phyloP scores from a whole-genome alignment of 2,113 vertebrate genomes.

The Pseudopipra pipra region DNA sequence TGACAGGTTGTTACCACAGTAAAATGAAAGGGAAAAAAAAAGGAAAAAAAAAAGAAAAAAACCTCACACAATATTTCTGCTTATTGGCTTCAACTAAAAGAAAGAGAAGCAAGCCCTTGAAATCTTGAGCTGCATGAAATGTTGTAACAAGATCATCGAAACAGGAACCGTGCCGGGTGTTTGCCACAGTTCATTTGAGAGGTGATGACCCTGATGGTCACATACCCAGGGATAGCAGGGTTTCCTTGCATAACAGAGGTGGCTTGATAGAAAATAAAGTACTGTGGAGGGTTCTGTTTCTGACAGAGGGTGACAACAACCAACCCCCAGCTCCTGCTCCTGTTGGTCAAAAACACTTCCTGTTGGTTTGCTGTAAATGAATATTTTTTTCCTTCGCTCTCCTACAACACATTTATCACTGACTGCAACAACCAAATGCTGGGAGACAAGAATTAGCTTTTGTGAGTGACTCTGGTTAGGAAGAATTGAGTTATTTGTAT shows the following conservation, averaged over 20 bases:
- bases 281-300: background rate
- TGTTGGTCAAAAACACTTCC: background rate
- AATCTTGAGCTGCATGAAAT: background rate
- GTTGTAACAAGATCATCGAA: background rate
- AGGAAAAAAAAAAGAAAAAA: background rate
- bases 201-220: background rate
- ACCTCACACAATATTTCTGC: background rate
- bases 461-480: background rate
- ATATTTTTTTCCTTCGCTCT: background rate
- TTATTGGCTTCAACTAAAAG: background rate
- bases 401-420: background rate
- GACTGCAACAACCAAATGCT: background rate
- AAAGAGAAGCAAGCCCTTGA: background rate
- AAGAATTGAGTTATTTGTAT: background rate
- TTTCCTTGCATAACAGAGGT: background rate
- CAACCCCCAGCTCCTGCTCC: fast-evolving
- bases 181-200: background rate
- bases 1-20: background rate
- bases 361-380: background rate
- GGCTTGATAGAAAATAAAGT: background rate
- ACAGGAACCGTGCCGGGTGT: fast-evolving
- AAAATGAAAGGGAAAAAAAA: fast-evolving
- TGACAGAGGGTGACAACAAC: background rate
- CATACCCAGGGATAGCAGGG: fast-evolving
- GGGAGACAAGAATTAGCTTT: background rate